Evolutionary conservation across 2,888 invertebrate species (phyloP), one percentile per base, ranked within the genome.

Genomic region (Myopa tessellatipennis): DNA sequence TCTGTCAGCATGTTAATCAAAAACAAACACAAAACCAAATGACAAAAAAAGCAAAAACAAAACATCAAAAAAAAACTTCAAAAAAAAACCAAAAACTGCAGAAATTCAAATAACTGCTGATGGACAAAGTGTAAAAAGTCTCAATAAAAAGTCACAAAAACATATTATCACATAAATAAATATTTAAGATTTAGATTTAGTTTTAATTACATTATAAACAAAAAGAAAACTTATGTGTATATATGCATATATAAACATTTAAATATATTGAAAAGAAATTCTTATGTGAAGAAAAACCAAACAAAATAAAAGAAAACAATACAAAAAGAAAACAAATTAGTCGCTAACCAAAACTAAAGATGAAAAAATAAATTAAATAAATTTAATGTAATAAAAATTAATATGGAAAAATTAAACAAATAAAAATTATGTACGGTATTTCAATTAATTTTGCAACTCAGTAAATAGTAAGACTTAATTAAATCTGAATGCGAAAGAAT

Each of bases 311-410:
- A 58, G 26, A 26, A 26, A 26, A 26, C 26, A 26, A 26, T 26
- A 26, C 26, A 26, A 26, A 26, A 26, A 26, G 45, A 45, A 45
- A 8, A 45, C 45, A 45, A 45, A 45, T 8, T 45, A 45, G 45
- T 45, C 45, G 45, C 45, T 45, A 45, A 45, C 6, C 45, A 6
- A 45, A 45, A 45, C 45, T 45, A 45, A 45, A 45, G 45, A 45
- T 45, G 6, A 71, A 71, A 71, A 16, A 16, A 36, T 34, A 58
- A 55, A 18, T 36, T 58, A 71, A 72, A 63, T 8, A 74, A 10
- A 74, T 16, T 58, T 72, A 26, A 60, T 61, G 58, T 40, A 72
- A 72, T 40, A 45, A 74, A 52, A 61, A 60, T 34, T 18, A 63
- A 45, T 50, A 50, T 65, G 36, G 4, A 38, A 38, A 65, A 14